Percentiles rank a stretch among this genome's conserved stretches.
These are phyloP conservation scores for Dicyrtoma fusca DNA, from an alignment of 2,888 invertebrate species.

Conservation along the genomic window DNA sequence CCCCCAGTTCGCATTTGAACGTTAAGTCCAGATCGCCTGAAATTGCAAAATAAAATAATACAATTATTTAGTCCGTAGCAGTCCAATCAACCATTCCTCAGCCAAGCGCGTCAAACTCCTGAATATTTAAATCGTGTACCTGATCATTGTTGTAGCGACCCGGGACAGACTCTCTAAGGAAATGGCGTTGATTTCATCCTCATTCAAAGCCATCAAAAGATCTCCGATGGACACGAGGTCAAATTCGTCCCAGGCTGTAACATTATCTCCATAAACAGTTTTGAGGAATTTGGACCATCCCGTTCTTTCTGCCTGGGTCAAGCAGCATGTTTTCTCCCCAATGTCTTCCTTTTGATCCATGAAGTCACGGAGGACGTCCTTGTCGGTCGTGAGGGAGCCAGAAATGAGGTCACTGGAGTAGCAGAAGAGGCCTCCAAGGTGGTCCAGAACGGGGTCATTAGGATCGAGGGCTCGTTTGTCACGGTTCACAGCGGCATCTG, in stretches of 20 bases:
- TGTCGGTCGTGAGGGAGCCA: slow-evolving; percentile 35
- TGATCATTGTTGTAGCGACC: slow-evolving; percentile 48
- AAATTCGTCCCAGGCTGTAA: slow-evolving; percentile 48
- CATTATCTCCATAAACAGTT: slow-evolving; percentile 48
- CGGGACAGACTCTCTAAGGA: slow-evolving; percentile 45
- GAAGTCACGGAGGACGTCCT: slow-evolving; percentile 42
- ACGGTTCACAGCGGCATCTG: not conserved
- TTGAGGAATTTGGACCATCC: slow-evolving; percentile 49
- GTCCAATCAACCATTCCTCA: too few relatives aligned
- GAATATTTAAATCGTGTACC: too few relatives aligned
- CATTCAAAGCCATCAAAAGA: slow-evolving; percentile 46
- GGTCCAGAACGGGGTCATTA: slow-evolving; percentile 27
- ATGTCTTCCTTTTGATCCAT: slow-evolving; percentile 44
- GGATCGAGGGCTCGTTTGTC: not conserved
- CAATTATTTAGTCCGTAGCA: too few relatives aligned
- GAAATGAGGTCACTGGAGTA: slow-evolving; percentile 46
- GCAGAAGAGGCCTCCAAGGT: slow-evolving; percentile 50
- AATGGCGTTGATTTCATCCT: slow-evolving; percentile 45
- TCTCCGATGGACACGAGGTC: slow-evolving; percentile 51
- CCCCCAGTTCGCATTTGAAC: too few relatives aligned
- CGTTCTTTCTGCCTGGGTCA: slow-evolving; percentile 32
- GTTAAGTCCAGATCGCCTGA: slow-evolving; percentile 43
- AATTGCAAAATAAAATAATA: too few relatives aligned
- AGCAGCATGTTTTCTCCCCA: slow-evolving; percentile 54
- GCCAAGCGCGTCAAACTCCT: too few relatives aligned